Conservation (phyloP, 2,797 vertebrate species). For the Pygocentrus nattereri region DNA sequence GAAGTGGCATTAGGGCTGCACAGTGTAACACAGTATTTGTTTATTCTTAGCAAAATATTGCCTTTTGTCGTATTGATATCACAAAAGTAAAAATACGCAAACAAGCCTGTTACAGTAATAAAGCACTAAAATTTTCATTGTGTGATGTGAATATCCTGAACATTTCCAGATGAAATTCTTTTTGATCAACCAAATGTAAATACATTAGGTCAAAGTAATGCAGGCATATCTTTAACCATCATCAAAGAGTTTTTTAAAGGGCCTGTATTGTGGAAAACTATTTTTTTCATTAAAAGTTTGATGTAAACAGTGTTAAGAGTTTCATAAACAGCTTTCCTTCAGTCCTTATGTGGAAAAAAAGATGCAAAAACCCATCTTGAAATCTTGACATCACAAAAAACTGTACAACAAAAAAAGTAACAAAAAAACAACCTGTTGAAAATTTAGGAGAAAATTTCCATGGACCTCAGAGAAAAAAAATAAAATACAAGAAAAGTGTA, state of each 20-base stretch:
- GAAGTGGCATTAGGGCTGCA: conserved; percentile 27
- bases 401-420: no score
- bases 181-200: neutral
- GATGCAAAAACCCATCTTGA: no score
- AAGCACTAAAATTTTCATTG: neutral
- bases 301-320: neutral
- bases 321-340: neutral
- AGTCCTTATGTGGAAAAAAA: neutral
- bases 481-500: neutral
- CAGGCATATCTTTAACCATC: neutral
- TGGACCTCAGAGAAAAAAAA: neutral
- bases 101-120: neutral
- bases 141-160: neutral
- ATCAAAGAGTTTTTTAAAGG: neutral
- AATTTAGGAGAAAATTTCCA: neutral
- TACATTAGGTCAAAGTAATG: neutral
- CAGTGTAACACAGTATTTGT: neutral
- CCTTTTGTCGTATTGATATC: neutral
- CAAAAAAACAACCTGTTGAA: no score
- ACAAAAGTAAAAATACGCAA: neutral
- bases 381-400: no score
- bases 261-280: no score
- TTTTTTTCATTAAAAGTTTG: no score
- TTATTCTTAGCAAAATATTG: neutral
- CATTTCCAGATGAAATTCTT: neutral